Base-by-base conservation (phyloP, 2,113 vertebrate species). In the Eulacestoma nigropectus region DNA sequence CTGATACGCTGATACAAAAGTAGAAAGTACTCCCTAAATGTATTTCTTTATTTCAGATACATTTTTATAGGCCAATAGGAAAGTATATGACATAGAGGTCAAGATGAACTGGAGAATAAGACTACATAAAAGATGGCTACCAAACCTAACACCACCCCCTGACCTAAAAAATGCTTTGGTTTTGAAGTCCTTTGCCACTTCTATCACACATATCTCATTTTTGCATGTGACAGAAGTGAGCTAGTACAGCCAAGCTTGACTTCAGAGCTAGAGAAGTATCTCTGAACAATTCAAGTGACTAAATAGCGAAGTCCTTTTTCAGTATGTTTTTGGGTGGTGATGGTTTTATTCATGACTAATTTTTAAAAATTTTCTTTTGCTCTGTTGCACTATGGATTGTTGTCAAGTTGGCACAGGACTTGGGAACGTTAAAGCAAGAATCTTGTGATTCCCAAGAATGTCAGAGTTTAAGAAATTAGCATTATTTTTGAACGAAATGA, bases 361-460 rank as follows among this genome's bases (percentile, higher is more conserved):
- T 50, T 82, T 47, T 57, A 8, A 3, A 42, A 9, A 16, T 6
- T n/a, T 70, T 57, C 2, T 50, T 84, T 72, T 59, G 20, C 32
- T 19, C 6, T 60, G 9, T 35, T 77, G 27, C 32, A 29, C 26
- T 50, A 42, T 44, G 39, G 57, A 37, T 52, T 84, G 32, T 65
- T 93, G n/a, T 70, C 16, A 72, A 60, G 33, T n/a, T 87, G 53
- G 55, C 69, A 23, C 33, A 41, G 57, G 39, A 59, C 78, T 23
- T 67, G 46, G 68, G 12, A 83, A 84, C 39, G 47, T 56, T 95
- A 75, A 92, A 76, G 60, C 74, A 92, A 94, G 84, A 92, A 97
- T 97, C 64, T 91, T 82, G 62, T 90, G 89, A 91, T 97, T 97
- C 84, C 29, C 53, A 92, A 73, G 53, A 97, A 98, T 96, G 78